A percentile compares a stretch with the other conserved stretches of the same genome.
Conservation (phyloP, 1,140 invertebrate genomes). For the Cheumatopsyche charites region DNA sequence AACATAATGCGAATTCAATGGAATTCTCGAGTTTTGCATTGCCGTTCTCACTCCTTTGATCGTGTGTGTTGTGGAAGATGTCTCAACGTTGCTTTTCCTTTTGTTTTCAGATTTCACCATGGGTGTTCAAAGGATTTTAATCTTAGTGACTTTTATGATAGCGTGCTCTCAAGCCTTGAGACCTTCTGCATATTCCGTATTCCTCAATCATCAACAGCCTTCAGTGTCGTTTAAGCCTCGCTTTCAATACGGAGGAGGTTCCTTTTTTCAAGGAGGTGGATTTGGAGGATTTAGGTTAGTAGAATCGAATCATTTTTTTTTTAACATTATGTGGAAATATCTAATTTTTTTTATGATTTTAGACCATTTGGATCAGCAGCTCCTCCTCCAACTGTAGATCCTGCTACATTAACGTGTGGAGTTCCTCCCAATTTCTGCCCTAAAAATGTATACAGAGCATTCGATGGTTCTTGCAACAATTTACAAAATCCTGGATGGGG, state of each 20-base stretch:
- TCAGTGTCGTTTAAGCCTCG: conserved; percentile 17
- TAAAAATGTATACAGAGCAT: conserved; percentile 70
- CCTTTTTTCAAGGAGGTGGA: conserved; percentile 21
- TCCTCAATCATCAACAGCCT: conserved; percentile 35
- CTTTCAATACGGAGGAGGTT: neutral
- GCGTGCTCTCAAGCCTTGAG: conserved; percentile 1
- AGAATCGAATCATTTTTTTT: neutral
- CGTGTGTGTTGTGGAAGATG: no score
- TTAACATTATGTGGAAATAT: conserved; percentile 3
- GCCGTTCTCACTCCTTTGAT: no score
- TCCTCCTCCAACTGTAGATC: conserved; percentile 35
- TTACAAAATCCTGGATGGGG: conserved; percentile 74
- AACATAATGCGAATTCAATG: no score
- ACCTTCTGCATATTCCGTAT: conserved; percentile 37
- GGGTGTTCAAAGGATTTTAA: neutral
- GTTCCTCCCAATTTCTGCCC: conserved; percentile 40
- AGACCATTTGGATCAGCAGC: conserved; percentile 19
- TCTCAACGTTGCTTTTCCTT: no score
- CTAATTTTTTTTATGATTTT: neutral
- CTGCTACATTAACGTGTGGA: conserved; percentile 44
- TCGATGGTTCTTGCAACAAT: conserved; percentile 89
- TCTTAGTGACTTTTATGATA: neutral
- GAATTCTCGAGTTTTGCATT: no score
- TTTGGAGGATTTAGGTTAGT: conserved; percentile 24
- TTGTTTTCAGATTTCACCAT: conserved; percentile 29